Evolutionary conservation across 37 sponge, comb jelly and placozoan genomes (phyloP), one percentile per base, ranked within the genome.

Genomic region (Agelas oroides): DNA sequence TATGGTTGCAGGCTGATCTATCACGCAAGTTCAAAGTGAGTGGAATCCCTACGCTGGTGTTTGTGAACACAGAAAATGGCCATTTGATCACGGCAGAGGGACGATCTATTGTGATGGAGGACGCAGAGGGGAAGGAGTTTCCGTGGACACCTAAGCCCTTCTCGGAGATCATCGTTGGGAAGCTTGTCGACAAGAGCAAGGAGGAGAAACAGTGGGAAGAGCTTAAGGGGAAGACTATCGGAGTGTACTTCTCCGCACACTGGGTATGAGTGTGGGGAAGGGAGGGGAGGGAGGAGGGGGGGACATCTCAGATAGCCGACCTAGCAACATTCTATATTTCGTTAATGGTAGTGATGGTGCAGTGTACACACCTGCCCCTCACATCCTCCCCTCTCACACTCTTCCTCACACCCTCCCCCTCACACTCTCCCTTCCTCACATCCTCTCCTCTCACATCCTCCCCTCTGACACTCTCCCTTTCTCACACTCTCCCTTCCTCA

Each of bases 161-260:
- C 53, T 16, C 28, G 1, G 92, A 91, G 31, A 32, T 95, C 36
- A 31, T 81, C 0, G 33, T 30, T 6, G 90, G 84, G 21, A 36
- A 80, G 37, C 46, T 46, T 3, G 8, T 46, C 46, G 8, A 46
- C 46, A 46, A 8, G 6, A 46, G 8, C 6, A 46, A 46, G 46
- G 46, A 46, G 46, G 74, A 79, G 2, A 76, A 57, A 60, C 53
- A 24, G 0, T 77, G 82, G 66, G 77, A 70, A 6, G 89, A 87
- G 2, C 41, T 95, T 25, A 85, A 95, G 53, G 90, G 80, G 1
- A 91, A 88, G 30, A 40, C 80, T n/a, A 54, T 98, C 35, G 98
- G 92, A 15, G 6, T 98, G 25, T 98, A 95, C 82, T 95, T 98
- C 77, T 95, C 96, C 19, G 98, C 98, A 53, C 93, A 95, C 46